Evolutionary conservation across 2,888 invertebrate species (phyloP).

Genomic region (Drosophila picticornis): DNA sequence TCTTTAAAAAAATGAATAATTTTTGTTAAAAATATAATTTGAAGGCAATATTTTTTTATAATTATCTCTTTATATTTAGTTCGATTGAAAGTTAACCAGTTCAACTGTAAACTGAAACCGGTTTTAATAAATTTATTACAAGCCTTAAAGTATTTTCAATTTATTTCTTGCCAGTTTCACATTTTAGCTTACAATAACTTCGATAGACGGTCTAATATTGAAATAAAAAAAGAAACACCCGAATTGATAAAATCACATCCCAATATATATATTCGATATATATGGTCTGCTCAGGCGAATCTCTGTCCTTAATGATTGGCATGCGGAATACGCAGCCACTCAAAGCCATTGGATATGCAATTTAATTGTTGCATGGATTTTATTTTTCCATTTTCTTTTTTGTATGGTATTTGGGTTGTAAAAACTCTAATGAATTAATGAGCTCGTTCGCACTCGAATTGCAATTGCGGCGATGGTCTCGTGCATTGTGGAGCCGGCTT

Average conservation of each 20-base stretch:
- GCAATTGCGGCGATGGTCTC: conserved; percentile 30
- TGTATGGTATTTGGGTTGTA: conserved; percentile 36
- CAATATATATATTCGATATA: neutral
- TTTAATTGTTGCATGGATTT: conserved; percentile 30
- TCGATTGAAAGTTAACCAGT: neutral
- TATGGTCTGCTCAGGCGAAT: conserved; percentile 3
- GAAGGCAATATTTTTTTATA: neutral
- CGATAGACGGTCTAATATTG: neutral
- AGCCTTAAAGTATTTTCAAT: neutral
- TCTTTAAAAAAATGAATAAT: neutral
- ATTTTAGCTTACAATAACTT: neutral
- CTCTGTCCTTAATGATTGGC: conserved; percentile 12
- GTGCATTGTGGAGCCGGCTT: conserved; percentile 21
- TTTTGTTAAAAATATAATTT: neutral
- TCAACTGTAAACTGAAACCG: neutral
- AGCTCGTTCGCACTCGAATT: conserved; percentile 55
- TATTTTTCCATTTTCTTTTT: conserved; percentile 4
- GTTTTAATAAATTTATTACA: neutral
- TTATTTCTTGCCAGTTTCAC: neutral
- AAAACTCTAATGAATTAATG: conserved; percentile 70
- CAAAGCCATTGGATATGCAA: conserved; percentile 24
- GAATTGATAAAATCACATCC: neutral
- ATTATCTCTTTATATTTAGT: too few species aligned
- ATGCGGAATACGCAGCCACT: neutral
- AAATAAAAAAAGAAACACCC: neutral